These are phyloP conservation scores for Dissostichus mawsoni DNA, from an alignment of 2,113 vertebrate species.

Conservation along the genomic window DNA sequence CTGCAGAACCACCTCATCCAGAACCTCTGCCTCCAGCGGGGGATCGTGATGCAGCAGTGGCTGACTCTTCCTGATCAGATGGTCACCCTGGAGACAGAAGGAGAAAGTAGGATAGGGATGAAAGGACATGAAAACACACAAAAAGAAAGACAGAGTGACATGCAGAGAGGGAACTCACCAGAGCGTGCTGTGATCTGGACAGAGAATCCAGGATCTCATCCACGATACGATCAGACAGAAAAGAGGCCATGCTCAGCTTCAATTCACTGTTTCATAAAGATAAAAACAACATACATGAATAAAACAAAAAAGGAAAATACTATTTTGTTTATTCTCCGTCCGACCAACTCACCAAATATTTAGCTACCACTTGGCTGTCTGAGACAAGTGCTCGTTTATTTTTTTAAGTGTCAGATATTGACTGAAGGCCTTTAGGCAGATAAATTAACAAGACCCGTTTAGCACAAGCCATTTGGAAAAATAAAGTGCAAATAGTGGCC, in stretches of 20 bases:
- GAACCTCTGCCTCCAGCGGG: constrained; percentile 83
- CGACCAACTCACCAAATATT: neutral
- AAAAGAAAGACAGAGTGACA: neutral
- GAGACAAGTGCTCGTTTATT: neutral
- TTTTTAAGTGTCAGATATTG: neutral
- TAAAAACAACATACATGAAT: neutral
- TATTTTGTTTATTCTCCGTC: neutral
- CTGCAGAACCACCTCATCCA: constrained; percentile 86
- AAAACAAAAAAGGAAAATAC: neutral
- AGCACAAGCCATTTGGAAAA: too few species aligned
- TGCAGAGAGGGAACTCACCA: constrained; percentile 84
- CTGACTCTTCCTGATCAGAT: constrained; percentile 87
- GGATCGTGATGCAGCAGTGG: constrained; percentile 85
- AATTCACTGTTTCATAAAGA: constrained; percentile 87
- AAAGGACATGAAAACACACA: neutral
- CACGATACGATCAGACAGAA: constrained; percentile 94
- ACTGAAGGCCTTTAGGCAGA: too few species aligned
- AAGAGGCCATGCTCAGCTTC: constrained; percentile 92
- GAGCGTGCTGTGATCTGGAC: constrained; percentile 90
- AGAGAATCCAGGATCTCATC: constrained; percentile 96
- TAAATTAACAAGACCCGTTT: too few species aligned
- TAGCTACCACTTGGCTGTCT: neutral
- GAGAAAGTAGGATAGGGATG: neutral
- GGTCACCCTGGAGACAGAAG: constrained; percentile 85
- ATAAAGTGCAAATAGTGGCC: too few species aligned